phyloP scores from a whole-genome alignment of 1,140 invertebrate genomes.

The Bradynema listronoti region DNA sequence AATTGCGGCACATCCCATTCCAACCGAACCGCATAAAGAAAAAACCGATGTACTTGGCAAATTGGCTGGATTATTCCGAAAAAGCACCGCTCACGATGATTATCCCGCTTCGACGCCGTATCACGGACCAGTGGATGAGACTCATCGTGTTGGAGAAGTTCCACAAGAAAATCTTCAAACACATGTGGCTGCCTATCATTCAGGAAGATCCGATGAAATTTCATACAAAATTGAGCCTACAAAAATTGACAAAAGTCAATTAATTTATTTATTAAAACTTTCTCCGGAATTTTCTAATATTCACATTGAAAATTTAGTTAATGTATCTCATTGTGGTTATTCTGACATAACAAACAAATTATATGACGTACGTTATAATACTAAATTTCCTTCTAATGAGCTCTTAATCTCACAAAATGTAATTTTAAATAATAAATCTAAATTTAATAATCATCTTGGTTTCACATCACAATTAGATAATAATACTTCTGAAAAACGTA shows the following conservation, averaged over 20 bases:
- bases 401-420: no score
- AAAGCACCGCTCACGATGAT: slow-evolving; percentile 21
- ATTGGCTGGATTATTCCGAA: slow-evolving; percentile 8
- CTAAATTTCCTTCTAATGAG: no score
- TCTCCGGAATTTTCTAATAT: slow-evolving; percentile 7
- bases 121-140: slow-evolving; percentile 5
- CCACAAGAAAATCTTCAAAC: slow-evolving; percentile 5
- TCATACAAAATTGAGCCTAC: no score
- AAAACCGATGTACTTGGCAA: slow-evolving; percentile 1
- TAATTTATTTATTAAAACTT: neutral
- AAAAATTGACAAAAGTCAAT: neutral
- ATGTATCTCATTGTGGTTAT: slow-evolving; percentile 3
- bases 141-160: slow-evolving; percentile 9
- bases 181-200: slow-evolving; percentile 16
- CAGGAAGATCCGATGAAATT: slow-evolving; percentile 32
- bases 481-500: no score
- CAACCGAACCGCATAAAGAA: slow-evolving; percentile 2
- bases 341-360: neutral
- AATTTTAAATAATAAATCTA: no score
- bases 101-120: slow-evolving; percentile 8
- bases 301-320: slow-evolving; percentile 16
- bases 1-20: neutral
- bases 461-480: no score
- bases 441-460: no score
- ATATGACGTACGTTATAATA: no score